These are phyloP conservation scores for Aphodius granarius DNA, from an alignment of 2,888 invertebrate genomes.

Conservation along the genomic window DNA sequence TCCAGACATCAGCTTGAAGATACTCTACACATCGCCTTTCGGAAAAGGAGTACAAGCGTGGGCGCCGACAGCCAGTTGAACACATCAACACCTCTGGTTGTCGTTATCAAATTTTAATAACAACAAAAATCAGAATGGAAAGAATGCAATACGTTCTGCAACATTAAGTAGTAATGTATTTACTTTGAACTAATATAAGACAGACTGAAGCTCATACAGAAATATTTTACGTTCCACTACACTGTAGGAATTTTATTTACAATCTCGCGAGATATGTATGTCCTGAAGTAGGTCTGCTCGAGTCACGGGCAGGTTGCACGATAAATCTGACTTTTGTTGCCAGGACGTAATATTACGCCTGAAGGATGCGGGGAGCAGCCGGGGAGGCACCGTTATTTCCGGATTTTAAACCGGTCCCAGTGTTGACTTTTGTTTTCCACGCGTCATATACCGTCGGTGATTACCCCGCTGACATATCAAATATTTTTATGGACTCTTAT, in stretches of 20 bases:
- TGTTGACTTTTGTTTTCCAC: not conserved
- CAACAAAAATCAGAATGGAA: too few relatives aligned
- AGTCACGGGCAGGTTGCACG: not conserved
- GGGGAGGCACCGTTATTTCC: not conserved
- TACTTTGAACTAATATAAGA: not conserved
- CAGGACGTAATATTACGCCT: not conserved
- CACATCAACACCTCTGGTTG: too few relatives aligned
- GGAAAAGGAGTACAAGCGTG: too few relatives aligned
- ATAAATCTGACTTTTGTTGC: not conserved
- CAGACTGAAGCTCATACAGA: not conserved
- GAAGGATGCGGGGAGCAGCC: not conserved
- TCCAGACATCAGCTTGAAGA: too few relatives aligned
- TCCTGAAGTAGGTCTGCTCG: not conserved
- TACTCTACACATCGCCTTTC: too few relatives aligned
- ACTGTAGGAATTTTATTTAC: not conserved
- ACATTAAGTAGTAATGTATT: too few relatives aligned
- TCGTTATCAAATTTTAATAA: too few relatives aligned
- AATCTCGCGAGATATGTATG: not conserved
- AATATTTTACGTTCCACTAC: not conserved
- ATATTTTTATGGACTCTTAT: not conserved
- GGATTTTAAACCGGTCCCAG: not conserved
- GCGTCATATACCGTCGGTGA: not conserved
- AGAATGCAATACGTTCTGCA: too few relatives aligned
- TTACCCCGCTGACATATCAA: not conserved
- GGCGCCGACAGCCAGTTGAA: too few relatives aligned